These are phyloP conservation scores for Drymonia ruficornis DNA, from an alignment of 2,888 invertebrate genomes.

Conservation along the genomic window DNA sequence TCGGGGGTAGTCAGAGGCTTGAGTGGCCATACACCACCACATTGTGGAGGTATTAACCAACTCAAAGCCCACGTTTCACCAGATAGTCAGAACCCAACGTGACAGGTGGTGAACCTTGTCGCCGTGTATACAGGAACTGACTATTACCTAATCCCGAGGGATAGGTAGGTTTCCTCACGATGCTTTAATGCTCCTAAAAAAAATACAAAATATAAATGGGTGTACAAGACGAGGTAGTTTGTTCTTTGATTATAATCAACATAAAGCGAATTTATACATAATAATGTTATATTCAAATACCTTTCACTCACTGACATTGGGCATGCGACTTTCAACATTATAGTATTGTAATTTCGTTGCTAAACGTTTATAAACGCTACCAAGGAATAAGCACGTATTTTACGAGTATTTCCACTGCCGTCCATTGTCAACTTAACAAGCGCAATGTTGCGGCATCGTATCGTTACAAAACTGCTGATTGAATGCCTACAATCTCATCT, in stretches of 20 bases:
- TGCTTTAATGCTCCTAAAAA: too few species aligned
- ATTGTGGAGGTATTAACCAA: too few species aligned
- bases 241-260: background rate
- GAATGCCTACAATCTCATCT: constrained; percentile 9
- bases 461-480: constrained; percentile 12
- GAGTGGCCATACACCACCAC: too few species aligned
- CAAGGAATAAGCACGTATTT: constrained; percentile 45
- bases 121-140: too few species aligned
- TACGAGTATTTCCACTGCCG: constrained; percentile 18
- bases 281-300: constrained; percentile 15
- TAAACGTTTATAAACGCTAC: constrained; percentile 32
- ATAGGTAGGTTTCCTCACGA: too few species aligned
- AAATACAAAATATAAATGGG: too few species aligned
- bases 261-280: background rate
- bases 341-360: constrained; percentile 51
- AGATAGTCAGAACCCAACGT: too few species aligned
- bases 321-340: constrained; percentile 39
- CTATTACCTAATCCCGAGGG: too few species aligned
- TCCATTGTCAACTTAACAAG: constrained; percentile 34
- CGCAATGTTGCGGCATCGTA: constrained; percentile 35
- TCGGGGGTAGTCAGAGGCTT: too few species aligned
- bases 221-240: too few species aligned
- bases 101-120: too few species aligned
- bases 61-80: too few species aligned
- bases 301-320: constrained; percentile 25